Evolutionary conservation across 1,140 invertebrate species (phyloP).

Genomic region (Mamestra configurata): DNA sequence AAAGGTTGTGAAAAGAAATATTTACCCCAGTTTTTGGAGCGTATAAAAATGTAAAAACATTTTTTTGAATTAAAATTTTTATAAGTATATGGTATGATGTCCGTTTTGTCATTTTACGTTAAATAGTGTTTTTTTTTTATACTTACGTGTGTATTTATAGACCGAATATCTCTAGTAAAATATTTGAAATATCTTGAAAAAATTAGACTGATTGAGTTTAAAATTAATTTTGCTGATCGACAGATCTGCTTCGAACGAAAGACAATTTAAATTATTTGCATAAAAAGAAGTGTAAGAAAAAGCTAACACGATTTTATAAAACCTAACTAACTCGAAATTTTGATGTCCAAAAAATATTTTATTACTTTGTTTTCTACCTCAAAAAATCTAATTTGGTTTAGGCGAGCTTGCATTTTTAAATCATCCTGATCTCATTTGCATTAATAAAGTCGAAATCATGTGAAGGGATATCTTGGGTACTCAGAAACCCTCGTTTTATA

Average conservation of each 20-base stretch:
- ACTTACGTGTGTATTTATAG: too few species aligned
- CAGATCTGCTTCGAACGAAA: too few species aligned
- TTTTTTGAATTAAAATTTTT: constrained; percentile 1
- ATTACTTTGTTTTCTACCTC: not conserved
- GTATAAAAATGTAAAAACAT: not conserved
- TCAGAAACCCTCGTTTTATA: constrained; percentile 7
- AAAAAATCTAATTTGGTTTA: not conserved
- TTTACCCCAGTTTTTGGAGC: not conserved
- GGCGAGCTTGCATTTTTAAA: constrained; percentile 10
- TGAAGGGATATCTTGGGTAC: constrained; percentile 32
- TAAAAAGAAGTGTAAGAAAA: too few species aligned
- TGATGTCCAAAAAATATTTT: not conserved
- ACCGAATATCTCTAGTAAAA: too few species aligned
- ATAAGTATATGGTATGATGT: not conserved
- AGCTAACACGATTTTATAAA: not conserved
- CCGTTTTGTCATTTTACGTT: too few species aligned
- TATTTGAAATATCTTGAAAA: too few species aligned
- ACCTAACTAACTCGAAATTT: not conserved
- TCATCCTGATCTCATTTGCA: constrained; percentile 11
- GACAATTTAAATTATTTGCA: too few species aligned
- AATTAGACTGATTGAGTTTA: too few species aligned
- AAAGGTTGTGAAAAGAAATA: not conserved
- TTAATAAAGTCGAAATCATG: constrained; percentile 19
- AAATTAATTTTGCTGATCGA: too few species aligned
- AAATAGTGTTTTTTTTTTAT: too few species aligned